Evolutionary conservation across 2,797 vertebrate genomes (phyloP).

Genomic region (Menidia menidia): DNA sequence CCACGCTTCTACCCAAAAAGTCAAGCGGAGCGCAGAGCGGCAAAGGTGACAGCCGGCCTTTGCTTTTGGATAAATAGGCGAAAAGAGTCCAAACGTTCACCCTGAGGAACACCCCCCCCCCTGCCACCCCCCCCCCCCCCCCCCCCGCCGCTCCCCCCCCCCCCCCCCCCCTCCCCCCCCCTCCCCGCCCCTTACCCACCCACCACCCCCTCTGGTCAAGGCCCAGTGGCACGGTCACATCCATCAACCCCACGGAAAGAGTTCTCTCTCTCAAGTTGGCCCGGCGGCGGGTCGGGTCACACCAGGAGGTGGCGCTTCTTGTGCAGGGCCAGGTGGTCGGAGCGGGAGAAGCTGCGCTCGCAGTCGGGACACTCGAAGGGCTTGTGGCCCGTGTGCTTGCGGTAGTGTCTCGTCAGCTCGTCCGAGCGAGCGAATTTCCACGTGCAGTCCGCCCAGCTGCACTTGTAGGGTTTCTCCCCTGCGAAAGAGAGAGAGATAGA

Average conservation of each 20-base stretch:
- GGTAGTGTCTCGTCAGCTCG: slow-evolving; percentile 98
- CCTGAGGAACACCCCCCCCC: slow-evolving; percentile 63
- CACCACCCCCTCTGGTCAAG: too few species aligned
- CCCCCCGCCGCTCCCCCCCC: too few species aligned
- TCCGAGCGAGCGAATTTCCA: slow-evolving; percentile 99
- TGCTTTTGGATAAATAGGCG: slow-evolving; percentile 45
- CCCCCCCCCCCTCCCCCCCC: too few species aligned
- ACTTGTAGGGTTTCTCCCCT: slow-evolving; percentile 99
- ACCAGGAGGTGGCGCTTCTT: slow-evolving; percentile 97
- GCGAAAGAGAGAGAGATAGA: slow-evolving; percentile 25
- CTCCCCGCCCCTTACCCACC: too few species aligned
- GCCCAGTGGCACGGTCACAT: slow-evolving; percentile 47
- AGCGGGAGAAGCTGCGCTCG: slow-evolving; percentile 98
- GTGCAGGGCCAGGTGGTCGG: slow-evolving; percentile 96
- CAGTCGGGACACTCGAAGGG: slow-evolving; percentile 99
- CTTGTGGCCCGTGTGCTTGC: slow-evolving; percentile 98
- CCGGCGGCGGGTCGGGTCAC: slow-evolving; percentile 72
- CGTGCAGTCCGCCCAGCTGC: slow-evolving; percentile 97
- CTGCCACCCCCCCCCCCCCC: too few species aligned
- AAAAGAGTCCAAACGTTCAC: slow-evolving; percentile 56
- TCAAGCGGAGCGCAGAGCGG: slow-evolving; percentile 21
- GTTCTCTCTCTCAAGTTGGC: slow-evolving; percentile 30
- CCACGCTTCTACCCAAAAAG: slow-evolving; percentile 14
- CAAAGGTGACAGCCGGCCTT: slow-evolving; percentile 31
- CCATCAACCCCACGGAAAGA: slow-evolving; percentile 29